These are phyloP conservation scores for Cotesia glomerata DNA, from an alignment of 1,140 invertebrate genomes.

Conservation along the genomic window DNA sequence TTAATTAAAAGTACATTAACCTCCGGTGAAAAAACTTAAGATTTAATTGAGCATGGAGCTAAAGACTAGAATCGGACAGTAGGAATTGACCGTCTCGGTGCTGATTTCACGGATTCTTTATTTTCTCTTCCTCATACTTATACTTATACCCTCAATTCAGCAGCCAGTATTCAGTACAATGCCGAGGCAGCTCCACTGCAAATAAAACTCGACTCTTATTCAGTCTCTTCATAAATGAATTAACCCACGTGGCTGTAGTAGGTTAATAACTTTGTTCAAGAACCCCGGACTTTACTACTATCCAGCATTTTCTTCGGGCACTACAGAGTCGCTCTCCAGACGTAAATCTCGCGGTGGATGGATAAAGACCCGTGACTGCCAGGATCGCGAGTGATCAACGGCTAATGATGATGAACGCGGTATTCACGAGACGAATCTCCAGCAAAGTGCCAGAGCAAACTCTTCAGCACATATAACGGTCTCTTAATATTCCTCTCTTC, in stretches of 20 bases:
- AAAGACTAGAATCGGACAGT: constrained; percentile 18
- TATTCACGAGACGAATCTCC: constrained; percentile 30
- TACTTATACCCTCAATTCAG: no score
- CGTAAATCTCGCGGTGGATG: no score
- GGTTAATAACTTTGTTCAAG: constrained; percentile 37
- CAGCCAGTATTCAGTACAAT: background rate
- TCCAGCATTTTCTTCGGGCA: no score
- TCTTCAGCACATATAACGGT: background rate
- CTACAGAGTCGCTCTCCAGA: no score
- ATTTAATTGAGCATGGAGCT: constrained; percentile 34
- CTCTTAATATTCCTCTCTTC: background rate
- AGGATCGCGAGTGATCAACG: constrained; percentile 48
- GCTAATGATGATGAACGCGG: constrained; percentile 51
- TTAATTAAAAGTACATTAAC: background rate
- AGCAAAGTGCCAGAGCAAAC: background rate
- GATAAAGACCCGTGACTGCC: constrained; percentile 21
- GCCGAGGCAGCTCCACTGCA: background rate
- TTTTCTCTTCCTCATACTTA: constrained; percentile 5
- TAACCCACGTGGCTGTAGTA: constrained; percentile 27
- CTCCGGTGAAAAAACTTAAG: background rate
- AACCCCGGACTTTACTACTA: background rate
- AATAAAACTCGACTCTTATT: background rate
- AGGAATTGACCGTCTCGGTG: constrained; percentile 39
- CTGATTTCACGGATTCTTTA: constrained; percentile 45
- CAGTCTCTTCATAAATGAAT: constrained; percentile 20